phyloP scores from a whole-genome alignment of 2,797 vertebrate species.

The Betta splendens region DNA sequence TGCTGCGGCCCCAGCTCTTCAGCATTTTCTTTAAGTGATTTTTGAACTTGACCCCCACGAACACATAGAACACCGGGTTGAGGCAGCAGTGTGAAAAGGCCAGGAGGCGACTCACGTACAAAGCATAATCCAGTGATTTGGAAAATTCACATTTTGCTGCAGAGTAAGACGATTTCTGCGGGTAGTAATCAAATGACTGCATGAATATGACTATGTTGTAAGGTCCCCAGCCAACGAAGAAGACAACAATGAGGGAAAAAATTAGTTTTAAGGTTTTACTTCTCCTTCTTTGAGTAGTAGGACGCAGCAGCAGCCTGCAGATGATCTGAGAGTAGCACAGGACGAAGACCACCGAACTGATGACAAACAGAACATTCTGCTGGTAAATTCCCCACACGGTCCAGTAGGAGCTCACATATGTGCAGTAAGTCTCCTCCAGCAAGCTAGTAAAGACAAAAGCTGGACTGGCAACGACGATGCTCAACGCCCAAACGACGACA shows the following conservation, averaged over 20 bases:
- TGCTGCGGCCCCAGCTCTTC: constrained; percentile 28
- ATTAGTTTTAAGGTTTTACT: constrained; percentile 89
- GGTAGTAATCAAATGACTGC: constrained; percentile 28
- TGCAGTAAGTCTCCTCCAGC: constrained; percentile 56
- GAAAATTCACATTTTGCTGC: constrained; percentile 10
- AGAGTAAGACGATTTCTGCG: fast-evolving
- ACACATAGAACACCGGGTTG: constrained; percentile 93
- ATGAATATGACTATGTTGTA: constrained; percentile 88
- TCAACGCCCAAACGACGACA: constrained; percentile 80
- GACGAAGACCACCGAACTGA: constrained; percentile 80
- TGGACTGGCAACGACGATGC: constrained; percentile 79
- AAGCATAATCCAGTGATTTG: constrained; percentile 62
- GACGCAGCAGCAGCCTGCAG: constrained; percentile 79
- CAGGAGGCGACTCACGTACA: constrained; percentile 80
- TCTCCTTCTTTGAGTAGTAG: constrained; percentile 80
- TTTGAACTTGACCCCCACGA: constrained; percentile 92
- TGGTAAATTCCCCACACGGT: constrained; percentile 76
- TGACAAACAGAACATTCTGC: constrained; percentile 86
- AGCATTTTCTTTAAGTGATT: constrained; percentile 83
- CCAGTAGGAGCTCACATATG: constrained; percentile 56
- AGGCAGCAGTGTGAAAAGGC: constrained; percentile 94
- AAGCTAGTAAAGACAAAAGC: constrained; percentile 72
- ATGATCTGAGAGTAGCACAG: constrained; percentile 90
- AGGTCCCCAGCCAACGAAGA: constrained; percentile 93
- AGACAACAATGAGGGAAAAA: constrained; percentile 85